These are phyloP conservation scores for Styela plicata DNA, from an alignment of 23 tunicate species.

Conservation along the genomic window DNA sequence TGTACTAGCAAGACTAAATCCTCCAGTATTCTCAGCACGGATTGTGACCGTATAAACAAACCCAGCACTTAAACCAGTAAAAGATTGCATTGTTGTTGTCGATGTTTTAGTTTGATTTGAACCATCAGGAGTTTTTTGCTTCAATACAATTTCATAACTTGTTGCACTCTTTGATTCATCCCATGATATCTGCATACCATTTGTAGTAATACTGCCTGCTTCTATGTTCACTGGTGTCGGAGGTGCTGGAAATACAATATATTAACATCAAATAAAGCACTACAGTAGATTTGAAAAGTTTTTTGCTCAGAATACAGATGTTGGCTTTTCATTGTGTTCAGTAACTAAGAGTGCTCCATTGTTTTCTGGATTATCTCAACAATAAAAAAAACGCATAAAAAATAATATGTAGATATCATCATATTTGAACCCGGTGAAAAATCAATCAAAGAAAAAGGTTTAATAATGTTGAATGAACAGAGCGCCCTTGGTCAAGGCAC, in stretches of 20 bases:
- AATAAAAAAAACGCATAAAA: too few species aligned
- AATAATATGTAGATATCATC: too few species aligned
- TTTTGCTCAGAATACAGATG: too few species aligned
- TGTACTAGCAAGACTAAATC: constrained; percentile 13
- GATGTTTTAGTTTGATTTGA: not conserved
- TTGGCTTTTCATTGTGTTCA: too few species aligned
- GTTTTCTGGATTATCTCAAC: too few species aligned
- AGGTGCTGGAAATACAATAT: constrained; percentile 9
- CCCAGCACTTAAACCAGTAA: constrained; percentile 13
- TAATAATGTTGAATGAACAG: too few species aligned
- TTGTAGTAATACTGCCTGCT: not conserved
- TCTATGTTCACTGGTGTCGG: not conserved
- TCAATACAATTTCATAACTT: constrained; percentile 1
- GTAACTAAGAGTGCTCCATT: too few species aligned
- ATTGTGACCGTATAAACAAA: not conserved
- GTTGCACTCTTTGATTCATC: not conserved
- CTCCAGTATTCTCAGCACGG: constrained; percentile 3
- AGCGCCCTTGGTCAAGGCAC: too few species aligned
- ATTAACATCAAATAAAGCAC: not conserved
- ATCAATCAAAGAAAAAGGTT: too few species aligned
- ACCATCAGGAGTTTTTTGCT: not conserved
- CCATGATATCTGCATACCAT: not conserved
- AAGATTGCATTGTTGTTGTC: constrained; percentile 1
- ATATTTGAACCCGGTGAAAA: too few species aligned
- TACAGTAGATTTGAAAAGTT: too few species aligned